Evolutionary conservation across 1,140 invertebrate genomes (phyloP).

Genomic region (Drosophila miranda): DNA sequence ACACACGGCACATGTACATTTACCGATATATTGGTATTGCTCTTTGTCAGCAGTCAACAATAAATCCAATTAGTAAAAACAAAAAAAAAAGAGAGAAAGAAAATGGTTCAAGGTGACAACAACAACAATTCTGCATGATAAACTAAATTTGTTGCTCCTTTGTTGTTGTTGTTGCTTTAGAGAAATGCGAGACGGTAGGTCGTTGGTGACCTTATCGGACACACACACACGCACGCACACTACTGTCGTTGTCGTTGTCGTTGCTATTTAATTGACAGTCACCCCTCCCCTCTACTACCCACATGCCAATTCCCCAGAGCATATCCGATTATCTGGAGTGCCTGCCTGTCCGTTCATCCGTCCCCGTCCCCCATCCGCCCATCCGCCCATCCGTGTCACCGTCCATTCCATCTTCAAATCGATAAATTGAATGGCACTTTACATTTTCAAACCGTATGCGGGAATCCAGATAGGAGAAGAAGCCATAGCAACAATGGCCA

Average conservation of each 20-base stretch:
- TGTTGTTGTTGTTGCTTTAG: constrained; percentile 1
- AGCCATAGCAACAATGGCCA: constrained; percentile 63
- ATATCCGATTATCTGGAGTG: constrained; percentile 51
- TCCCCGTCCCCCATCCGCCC: constrained; percentile 3
- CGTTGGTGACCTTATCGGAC: constrained; percentile 54
- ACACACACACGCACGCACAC: constrained; percentile 10
- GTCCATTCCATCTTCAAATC: constrained; percentile 27
- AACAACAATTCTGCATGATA: constrained; percentile 63
- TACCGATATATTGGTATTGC: constrained; percentile 7
- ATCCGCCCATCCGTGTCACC: neutral
- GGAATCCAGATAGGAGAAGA: constrained; percentile 28
- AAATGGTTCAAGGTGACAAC: constrained; percentile 68
- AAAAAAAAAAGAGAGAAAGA: constrained; percentile 25
- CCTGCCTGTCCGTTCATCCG: constrained; percentile 14
- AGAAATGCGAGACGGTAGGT: constrained; percentile 30
- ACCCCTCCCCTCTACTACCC: neutral
- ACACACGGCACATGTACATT: neutral
- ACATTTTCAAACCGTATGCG: constrained; percentile 46
- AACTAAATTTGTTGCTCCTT: constrained; percentile 42
- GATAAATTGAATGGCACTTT: constrained; percentile 63
- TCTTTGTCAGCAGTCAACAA: constrained; percentile 74
- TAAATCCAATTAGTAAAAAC: constrained; percentile 73
- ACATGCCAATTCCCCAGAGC: constrained; percentile 2
- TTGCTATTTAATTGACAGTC: constrained; percentile 58
- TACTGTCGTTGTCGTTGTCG: constrained; percentile 21